These are phyloP conservation scores for Octomys mimax DNA, from an alignment of 2,797 vertebrate species.

Conservation along the genomic window DNA sequence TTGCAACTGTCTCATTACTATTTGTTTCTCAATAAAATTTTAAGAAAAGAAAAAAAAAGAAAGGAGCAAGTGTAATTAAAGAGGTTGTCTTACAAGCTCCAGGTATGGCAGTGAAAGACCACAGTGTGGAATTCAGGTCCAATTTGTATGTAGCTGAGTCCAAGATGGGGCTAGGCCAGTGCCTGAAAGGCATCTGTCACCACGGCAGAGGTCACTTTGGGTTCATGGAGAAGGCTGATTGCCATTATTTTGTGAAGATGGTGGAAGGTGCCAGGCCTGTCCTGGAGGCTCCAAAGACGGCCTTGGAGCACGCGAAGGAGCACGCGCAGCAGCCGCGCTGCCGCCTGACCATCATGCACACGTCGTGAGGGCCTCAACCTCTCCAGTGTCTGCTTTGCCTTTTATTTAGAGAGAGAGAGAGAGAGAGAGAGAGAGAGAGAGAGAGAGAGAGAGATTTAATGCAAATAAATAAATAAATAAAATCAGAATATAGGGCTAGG, in stretches of 20 bases:
- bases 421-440: too few relatives aligned
- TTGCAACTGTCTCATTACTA: too few relatives aligned
- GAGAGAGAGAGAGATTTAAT: slow-evolving; percentile 50
- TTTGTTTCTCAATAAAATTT: too few relatives aligned
- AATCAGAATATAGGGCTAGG: too few relatives aligned
- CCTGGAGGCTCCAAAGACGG: slow-evolving; percentile 86
- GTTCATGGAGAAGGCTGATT: slow-evolving; percentile 96
- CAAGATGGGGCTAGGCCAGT: slow-evolving; percentile 92
- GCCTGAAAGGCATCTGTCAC: slow-evolving; percentile 95
- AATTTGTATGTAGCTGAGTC: slow-evolving; percentile 91
- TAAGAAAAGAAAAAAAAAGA: too few relatives aligned
- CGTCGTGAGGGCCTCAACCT: slow-evolving; percentile 84
- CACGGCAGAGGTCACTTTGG: slow-evolving; percentile 95
- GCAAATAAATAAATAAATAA: background rate
- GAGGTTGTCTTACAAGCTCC: too few relatives aligned
- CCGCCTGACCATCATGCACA: slow-evolving; percentile 92
- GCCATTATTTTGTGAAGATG: slow-evolving; percentile 97
- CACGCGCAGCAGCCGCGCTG: slow-evolving; percentile 93
- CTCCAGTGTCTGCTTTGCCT: background rate
- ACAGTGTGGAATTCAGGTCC: too few relatives aligned
- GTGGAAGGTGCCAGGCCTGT: slow-evolving; percentile 96
- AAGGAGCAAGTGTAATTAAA: too few relatives aligned
- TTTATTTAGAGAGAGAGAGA: background rate
- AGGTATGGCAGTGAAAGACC: too few relatives aligned
- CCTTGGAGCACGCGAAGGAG: slow-evolving; percentile 93